Conservation (phyloP, 2,888 invertebrate genomes). For the Glyphotaelius pellucidus region DNA sequence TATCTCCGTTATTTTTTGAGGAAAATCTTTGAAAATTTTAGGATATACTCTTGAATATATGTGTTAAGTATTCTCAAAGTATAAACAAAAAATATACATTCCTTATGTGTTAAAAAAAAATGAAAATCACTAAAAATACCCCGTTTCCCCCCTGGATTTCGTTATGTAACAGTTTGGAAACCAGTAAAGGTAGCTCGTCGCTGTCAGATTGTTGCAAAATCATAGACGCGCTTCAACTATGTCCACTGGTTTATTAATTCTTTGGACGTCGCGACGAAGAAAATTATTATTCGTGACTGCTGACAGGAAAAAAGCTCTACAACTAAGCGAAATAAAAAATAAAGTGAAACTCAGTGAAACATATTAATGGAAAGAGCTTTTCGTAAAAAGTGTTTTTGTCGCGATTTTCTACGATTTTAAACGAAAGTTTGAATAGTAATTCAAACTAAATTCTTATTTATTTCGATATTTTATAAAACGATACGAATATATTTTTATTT, state of each 20-base stretch:
- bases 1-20: no score
- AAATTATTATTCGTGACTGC: background rate
- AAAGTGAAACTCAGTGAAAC: background rate
- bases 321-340: background rate
- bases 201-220: background rate
- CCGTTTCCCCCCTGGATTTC: no score
- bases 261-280: background rate
- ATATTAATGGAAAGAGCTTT: background rate
- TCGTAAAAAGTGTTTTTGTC: background rate
- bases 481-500: background rate
- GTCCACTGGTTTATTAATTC: background rate
- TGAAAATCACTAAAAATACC: no score
- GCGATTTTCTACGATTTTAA: background rate
- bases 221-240: background rate
- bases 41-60: no score
- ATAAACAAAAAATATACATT: no score
- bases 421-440: background rate
- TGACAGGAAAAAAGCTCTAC: background rate
- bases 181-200: background rate
- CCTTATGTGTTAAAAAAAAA: no score
- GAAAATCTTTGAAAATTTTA: no score
- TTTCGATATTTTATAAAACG: background rate
- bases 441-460: background rate
- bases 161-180: background rate
- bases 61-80: no score